Conservation (phyloP, 2,888 invertebrate species). For the Microdon myrmicae region DNA sequence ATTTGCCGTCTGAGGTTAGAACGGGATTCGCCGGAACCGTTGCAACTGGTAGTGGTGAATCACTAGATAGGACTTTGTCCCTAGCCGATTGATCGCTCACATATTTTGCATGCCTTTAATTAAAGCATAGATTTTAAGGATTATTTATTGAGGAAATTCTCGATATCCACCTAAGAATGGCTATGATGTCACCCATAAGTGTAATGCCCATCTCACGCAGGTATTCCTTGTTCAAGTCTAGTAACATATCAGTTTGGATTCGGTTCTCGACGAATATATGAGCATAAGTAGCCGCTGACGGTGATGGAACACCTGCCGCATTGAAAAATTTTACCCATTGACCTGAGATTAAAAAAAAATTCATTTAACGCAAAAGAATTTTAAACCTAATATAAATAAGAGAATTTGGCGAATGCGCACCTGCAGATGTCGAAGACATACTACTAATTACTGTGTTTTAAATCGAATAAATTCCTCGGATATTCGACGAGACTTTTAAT, state of each 20-base stretch:
- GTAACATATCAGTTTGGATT: constrained; percentile 85
- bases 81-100: constrained; percentile 72
- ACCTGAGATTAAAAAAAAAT: constrained; percentile 54
- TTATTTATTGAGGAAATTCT: neutral
- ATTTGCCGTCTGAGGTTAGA: constrained; percentile 32
- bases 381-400: neutral
- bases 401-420: constrained; percentile 13
- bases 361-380: neutral
- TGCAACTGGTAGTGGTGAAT: constrained; percentile 68
- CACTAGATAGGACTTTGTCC: constrained; percentile 69
- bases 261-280: constrained; percentile 87
- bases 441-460: too few species aligned
- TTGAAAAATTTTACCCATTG: constrained; percentile 88
- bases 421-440: constrained; percentile 29
- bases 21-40: constrained; percentile 66
- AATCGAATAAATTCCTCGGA: too few species aligned
- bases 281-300: constrained; percentile 83
- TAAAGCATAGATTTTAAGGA: neutral
- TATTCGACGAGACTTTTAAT: too few species aligned
- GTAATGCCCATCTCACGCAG: constrained; percentile 88
- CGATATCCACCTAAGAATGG: constrained; percentile 72
- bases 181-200: constrained; percentile 77
- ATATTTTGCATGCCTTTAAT: constrained; percentile 70
- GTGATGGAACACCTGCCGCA: constrained; percentile 82
- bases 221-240: constrained; percentile 87